These are phyloP conservation scores for Caenorhabditis elegans DNA, from an alignment of 1,140 invertebrate species.

Conservation along the genomic window WBcel235 BX284605.5:10845001-10845500, in stretches of 20 bases:
- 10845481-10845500: not conserved
- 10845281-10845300: not conserved
- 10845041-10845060: not conserved
- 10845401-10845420: slow-evolving; percentile 11
- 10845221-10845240: not conserved
- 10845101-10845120: not conserved
- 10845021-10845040: too few relatives aligned
- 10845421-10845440: not conserved
- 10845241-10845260: not conserved
- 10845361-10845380: not conserved
- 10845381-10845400: not conserved
- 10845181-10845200: too few relatives aligned
- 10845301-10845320: not conserved
- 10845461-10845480: not conserved
- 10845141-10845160: not conserved
- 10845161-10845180: not conserved
- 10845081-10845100: slow-evolving; percentile 1
- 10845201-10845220: slow-evolving; percentile 1
- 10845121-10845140: not conserved
- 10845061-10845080: slow-evolving; percentile 4
- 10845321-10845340: slow-evolving; percentile 15
- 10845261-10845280: not conserved
- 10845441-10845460: not conserved
- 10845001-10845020: too few relatives aligned
- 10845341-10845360: not conserved